phyloP scores from a whole-genome alignment of 2,113 vertebrate species.

The Pantherophis guttatus region DNA sequence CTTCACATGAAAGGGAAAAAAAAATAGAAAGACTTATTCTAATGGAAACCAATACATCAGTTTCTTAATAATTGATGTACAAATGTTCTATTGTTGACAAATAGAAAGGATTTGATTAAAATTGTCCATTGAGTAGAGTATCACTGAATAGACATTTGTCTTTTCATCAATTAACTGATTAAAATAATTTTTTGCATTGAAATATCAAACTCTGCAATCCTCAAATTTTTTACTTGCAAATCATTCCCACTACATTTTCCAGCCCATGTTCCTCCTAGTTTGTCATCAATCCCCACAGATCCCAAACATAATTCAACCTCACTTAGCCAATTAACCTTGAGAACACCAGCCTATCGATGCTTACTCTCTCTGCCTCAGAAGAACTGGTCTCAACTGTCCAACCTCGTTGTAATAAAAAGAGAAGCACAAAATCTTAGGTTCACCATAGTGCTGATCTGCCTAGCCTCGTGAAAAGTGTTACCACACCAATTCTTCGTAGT shows the following conservation, averaged over 20 bases:
- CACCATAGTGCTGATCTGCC: not conserved
- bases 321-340: not conserved
- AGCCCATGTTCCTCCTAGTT: not conserved
- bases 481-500: not conserved
- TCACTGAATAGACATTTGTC: not conserved
- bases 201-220: not conserved
- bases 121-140: not conserved
- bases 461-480: not conserved
- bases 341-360: not conserved
- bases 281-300: not conserved
- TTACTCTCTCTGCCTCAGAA: not conserved
- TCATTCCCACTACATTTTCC: not conserved
- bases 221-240: not conserved
- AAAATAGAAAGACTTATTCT: not conserved
- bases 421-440: not conserved
- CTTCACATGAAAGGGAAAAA: not conserved
- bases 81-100: slow-evolving; percentile 6
- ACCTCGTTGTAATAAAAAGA: not conserved
- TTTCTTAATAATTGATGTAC: not conserved
- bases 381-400: not conserved
- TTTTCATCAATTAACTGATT: not conserved
- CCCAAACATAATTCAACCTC: not conserved
- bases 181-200: not conserved
- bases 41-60: not conserved
- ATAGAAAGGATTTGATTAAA: not conserved